phyloP scores from a whole-genome alignment of 2,888 invertebrate genomes.

The Protula sp. region DNA sequence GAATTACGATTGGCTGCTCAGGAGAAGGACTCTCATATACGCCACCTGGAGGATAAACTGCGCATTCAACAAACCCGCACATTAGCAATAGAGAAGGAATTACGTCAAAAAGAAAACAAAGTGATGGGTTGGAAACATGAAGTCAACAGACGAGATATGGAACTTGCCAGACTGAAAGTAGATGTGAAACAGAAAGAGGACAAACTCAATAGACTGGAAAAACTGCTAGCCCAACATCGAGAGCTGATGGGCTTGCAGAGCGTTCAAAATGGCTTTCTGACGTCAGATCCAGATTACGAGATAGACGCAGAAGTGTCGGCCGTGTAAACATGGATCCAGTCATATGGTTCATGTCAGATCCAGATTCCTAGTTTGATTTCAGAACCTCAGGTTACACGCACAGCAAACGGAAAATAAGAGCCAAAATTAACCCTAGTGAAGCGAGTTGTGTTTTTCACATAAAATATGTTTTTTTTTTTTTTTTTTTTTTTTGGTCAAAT shows the following conservation, averaged over 20 bases:
- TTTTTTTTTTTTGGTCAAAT: too few relatives aligned
- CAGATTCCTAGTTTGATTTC: too few relatives aligned
- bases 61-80: background rate
- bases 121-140: background rate
- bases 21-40: background rate
- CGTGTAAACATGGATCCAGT: too few relatives aligned
- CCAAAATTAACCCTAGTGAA: too few relatives aligned
- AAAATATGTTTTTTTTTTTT: too few relatives aligned
- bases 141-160: background rate
- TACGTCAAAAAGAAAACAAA: background rate
- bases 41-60: background rate
- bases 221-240: background rate
- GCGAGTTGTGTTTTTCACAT: too few relatives aligned
- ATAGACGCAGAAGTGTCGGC: background rate
- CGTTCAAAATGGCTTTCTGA: background rate
- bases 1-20: background rate
- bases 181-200: background rate
- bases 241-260: background rate
- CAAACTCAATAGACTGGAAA: background rate
- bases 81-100: background rate
- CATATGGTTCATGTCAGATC: too few relatives aligned
- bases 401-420: too few relatives aligned
- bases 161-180: background rate
- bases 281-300: background rate
- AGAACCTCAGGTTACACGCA: too few relatives aligned